Evolutionary conservation across 2,888 invertebrate species (phyloP), one percentile per base, ranked within the genome.

Genomic region (Ferdinandea cuprea): DNA sequence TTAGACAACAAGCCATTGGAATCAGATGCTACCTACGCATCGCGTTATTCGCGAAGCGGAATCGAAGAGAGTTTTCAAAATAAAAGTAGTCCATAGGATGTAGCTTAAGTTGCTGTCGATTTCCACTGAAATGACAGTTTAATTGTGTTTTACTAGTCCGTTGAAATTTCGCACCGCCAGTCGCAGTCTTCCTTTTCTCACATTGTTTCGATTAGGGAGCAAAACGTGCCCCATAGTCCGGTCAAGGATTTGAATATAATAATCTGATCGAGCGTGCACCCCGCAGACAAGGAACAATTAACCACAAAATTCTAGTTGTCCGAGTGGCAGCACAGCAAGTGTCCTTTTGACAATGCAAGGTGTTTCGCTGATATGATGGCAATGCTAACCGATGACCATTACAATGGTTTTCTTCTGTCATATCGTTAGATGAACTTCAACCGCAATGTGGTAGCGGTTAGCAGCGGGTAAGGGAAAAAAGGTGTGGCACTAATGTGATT

Each of bases 261-360:
- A 32, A 61, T 76, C 59, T 48, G 19, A 37, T 68, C 58, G 50
- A 86, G 19, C 13, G 37, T 11, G 35, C n/a, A 11, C 44, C 19
- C n/a, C 9, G 4, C 1, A 6, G 9, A 17, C 17, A 19, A 13
- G 17, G 87, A 85, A 79, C 89, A 40, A n/a, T 28, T 52, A 19
- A 40, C 89, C 87, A 90, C 87, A 87, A 90, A 90, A 77, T 90
- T 90, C 0, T 87, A 86, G 85, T 88, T 88, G 7, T 88, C 89
- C 32, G 89, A 89, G 68, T 87, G 84, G 28, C 9, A 40, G 13
- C 13, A 15, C 15, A 48, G 56, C 11, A 17, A 58, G 37, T n/a
- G 2, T 9, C 11, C 8, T 9, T 19, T 21, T 48, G 25, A 17
- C 19, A 25, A 25, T 25, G n/a, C n/a, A n/a, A n/a, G 25, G 25